Conservation (phyloP, 2,888 invertebrate species). For the Mesorhabditis spiculigera region DNA sequence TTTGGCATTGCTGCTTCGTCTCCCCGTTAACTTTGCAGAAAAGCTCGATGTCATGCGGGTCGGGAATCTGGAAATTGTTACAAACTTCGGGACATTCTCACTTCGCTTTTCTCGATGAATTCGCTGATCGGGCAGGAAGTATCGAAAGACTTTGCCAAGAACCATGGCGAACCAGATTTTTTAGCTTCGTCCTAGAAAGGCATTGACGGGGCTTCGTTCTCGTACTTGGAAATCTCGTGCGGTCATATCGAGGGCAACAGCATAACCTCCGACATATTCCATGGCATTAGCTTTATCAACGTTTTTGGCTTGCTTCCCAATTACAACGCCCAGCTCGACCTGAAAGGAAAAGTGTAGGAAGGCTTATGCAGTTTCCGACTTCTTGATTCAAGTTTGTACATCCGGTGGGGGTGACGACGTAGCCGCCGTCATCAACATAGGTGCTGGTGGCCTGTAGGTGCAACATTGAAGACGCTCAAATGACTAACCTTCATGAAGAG, state of each 20-base stretch:
- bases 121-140: slow-evolving; percentile 74
- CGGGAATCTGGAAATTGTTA: slow-evolving; percentile 58
- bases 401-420: slow-evolving; percentile 68
- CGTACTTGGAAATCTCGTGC: slow-evolving; percentile 63
- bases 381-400: slow-evolving; percentile 71
- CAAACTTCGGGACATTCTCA: not conserved
- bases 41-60: slow-evolving; percentile 67
- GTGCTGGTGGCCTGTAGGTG: slow-evolving; percentile 36
- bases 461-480: not conserved
- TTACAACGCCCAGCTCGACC: slow-evolving; percentile 71
- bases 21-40: slow-evolving; percentile 65
- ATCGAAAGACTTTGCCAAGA: slow-evolving; percentile 75
- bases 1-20: slow-evolving; percentile 40
- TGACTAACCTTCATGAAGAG: slow-evolving; percentile 68
- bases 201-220: not conserved
- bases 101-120: slow-evolving; percentile 64
- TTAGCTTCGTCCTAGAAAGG: slow-evolving; percentile 60
- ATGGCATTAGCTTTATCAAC: slow-evolving; percentile 30
- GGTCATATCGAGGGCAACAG: slow-evolving; percentile 72
- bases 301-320: slow-evolving; percentile 66
- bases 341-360: too few species aligned
- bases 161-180: slow-evolving; percentile 73
- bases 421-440: slow-evolving; percentile 41
- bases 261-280: slow-evolving; percentile 49
- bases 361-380: slow-evolving; percentile 63